Conservation (phyloP, 30 jellyfish, hydroid and myxozoan genomes). For the Rhopilema esculentum region DNA sequence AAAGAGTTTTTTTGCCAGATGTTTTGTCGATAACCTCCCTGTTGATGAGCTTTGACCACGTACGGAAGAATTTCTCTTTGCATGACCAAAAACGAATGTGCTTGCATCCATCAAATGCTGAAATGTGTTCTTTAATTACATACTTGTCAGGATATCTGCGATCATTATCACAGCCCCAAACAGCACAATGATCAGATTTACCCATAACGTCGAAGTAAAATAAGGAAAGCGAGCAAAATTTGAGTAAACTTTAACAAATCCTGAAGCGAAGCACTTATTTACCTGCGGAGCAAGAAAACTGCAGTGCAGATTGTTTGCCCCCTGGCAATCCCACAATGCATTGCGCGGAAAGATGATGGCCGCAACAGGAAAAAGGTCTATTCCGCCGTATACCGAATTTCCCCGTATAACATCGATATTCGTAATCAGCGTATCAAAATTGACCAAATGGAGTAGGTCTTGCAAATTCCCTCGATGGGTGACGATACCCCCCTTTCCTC, state of each 20-base stretch:
- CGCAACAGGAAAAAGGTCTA: slow-evolving; percentile 23
- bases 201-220: slow-evolving; percentile 5
- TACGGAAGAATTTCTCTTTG: slow-evolving; percentile 9
- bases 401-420: too few relatives aligned
- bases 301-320: not conserved
- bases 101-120: slow-evolving; percentile 25
- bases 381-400: not conserved
- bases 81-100: slow-evolving; percentile 33
- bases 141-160: slow-evolving; percentile 42
- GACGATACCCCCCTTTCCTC: too few relatives aligned
- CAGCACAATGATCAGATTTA: slow-evolving; percentile 40
- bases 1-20: slow-evolving; percentile 12
- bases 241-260: slow-evolving; percentile 16
- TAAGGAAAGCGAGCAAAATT: slow-evolving; percentile 13
- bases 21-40: slow-evolving; percentile 29
- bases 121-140: slow-evolving; percentile 10
- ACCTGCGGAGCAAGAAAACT: slow-evolving; percentile 23
- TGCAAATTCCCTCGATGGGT: too few relatives aligned
- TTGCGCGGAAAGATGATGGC: slow-evolving; percentile 15
- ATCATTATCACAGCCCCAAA: slow-evolving; percentile 50
- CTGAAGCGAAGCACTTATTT: slow-evolving; percentile 7
- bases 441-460: too few relatives aligned
- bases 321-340: slow-evolving; percentile 1
- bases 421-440: too few relatives aligned
- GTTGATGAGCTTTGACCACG: slow-evolving; percentile 35